Evolutionary conservation across 2,113 vertebrate species (phyloP).

Genomic region (Gracilinanus agilis): DNA sequence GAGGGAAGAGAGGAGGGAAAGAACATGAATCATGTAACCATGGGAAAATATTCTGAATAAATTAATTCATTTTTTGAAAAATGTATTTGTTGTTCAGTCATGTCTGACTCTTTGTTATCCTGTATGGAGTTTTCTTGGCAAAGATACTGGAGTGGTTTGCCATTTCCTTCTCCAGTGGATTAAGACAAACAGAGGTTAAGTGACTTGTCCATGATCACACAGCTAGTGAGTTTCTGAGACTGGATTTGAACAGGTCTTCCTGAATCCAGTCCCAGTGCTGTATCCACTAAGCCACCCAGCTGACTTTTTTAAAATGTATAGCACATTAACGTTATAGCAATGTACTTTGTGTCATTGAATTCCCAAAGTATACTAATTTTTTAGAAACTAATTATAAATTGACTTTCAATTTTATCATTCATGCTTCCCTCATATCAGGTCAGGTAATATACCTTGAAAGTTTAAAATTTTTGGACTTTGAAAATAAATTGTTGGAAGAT

Average conservation of each 20-base stretch:
- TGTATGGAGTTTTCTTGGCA: too few species aligned
- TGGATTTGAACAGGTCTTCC: too few species aligned
- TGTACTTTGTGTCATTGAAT: conserved; percentile 95
- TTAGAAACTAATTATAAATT: conserved; percentile 84
- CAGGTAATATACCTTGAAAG: conserved; percentile 75
- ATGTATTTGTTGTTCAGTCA: conserved; percentile 66
- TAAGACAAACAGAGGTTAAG: too few species aligned
- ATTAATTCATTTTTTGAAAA: conserved; percentile 22
- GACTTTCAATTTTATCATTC: conserved; percentile 82
- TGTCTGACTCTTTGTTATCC: not conserved
- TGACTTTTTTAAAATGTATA: too few species aligned
- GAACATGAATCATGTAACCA: too few species aligned
- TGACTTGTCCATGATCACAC: too few species aligned
- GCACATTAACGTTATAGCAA: conserved; percentile 87
- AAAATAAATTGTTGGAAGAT: conserved; percentile 73
- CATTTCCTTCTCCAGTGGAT: not conserved
- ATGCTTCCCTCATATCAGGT: conserved; percentile 82
- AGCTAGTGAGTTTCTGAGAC: too few species aligned
- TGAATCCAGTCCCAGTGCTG: not conserved
- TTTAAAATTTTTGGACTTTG: conserved; percentile 73
- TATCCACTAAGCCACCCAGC: not conserved
- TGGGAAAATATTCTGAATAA: too few species aligned
- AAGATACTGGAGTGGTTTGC: too few species aligned
- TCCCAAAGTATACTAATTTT: conserved; percentile 93
- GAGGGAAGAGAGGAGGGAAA: too few species aligned